Evolutionary conservation across 2,113 vertebrate genomes (phyloP).

Genomic region (Leptobrachium leishanense): DNA sequence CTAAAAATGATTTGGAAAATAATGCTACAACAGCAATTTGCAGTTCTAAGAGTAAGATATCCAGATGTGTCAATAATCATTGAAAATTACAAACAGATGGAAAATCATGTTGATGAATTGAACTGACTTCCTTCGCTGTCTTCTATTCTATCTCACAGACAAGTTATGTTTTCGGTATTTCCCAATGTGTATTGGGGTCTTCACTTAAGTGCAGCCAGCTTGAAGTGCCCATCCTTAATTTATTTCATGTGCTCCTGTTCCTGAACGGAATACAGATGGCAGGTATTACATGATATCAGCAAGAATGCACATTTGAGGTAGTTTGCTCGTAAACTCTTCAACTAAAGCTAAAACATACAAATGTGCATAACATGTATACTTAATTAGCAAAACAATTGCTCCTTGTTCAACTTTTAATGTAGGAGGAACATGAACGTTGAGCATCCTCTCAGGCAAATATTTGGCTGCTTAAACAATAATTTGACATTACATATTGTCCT

Average conservation of each 20-base stretch:
- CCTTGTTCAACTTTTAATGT: conserved; percentile 29
- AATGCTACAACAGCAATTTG: conserved; percentile 76
- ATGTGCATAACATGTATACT: conserved; percentile 31
- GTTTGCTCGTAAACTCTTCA: not conserved
- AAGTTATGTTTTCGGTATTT: conserved; percentile 68
- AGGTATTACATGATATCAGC: conserved; percentile 34
- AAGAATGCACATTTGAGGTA: conserved; percentile 16
- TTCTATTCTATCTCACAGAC: conserved; percentile 64
- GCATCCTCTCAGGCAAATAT: conserved; percentile 30
- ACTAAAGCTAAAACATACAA: conserved; percentile 12
- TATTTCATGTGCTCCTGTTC: conserved; percentile 38
- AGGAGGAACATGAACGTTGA: conserved; percentile 33
- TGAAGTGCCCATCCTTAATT: conserved; percentile 43
- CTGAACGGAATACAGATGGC: conserved; percentile 35
- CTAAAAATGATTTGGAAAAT: conserved; percentile 76
- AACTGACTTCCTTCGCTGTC: conserved; percentile 74
- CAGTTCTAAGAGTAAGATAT: conserved; percentile 72
- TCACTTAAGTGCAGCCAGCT: conserved; percentile 42
- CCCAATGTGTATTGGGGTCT: conserved; percentile 47
- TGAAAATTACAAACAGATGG: conserved; percentile 80
- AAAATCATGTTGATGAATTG: conserved; percentile 69
- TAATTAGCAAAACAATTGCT: conserved; percentile 38
- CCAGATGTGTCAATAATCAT: conserved; percentile 86
- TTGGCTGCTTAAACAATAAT: conserved; percentile 13
- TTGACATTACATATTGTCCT: conserved; percentile 41